phyloP scores from a whole-genome alignment of 1,140 invertebrate species.

The Aphaenogaster ashmeadi region DNA sequence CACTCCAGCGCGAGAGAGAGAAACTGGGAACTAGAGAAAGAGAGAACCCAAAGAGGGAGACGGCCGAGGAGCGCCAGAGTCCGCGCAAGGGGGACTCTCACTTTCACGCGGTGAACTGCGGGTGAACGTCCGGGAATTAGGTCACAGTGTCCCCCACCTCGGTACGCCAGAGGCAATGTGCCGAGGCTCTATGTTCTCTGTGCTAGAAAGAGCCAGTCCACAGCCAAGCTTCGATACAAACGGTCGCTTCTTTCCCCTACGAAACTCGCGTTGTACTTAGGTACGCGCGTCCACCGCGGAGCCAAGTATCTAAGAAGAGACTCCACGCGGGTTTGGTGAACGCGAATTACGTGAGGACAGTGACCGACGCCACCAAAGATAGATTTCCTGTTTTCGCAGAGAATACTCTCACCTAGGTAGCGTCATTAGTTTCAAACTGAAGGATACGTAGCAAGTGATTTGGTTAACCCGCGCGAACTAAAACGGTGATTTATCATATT shows the following conservation, averaged over 20 bases:
- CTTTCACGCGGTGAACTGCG: conserved; percentile 88
- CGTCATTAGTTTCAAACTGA: not conserved
- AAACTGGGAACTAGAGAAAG: conserved; percentile 44
- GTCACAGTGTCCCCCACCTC: conserved; percentile 87
- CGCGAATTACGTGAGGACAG: conserved; percentile 40
- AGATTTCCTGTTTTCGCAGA: not conserved
- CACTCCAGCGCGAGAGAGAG: conserved; percentile 25
- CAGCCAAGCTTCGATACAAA: conserved; percentile 85
- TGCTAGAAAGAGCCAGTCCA: conserved; percentile 86
- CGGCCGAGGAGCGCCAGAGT: conserved; percentile 70
- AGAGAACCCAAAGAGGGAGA: conserved; percentile 61
- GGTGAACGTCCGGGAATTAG: conserved; percentile 88
- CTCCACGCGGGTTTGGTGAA: conserved; percentile 56
- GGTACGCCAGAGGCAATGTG: conserved; percentile 84
- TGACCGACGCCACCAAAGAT: conserved; percentile 21
- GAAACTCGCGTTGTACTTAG: conserved; percentile 70
- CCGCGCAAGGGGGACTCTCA: conserved; percentile 86
- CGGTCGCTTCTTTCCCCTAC: conserved; percentile 79
- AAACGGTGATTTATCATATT: not conserved
- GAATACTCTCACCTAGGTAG: conserved; percentile 33
- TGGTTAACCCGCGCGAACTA: not conserved
- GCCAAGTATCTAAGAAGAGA: not conserved
- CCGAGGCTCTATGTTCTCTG: conserved; percentile 84
- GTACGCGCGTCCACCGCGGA: conserved; percentile 13
- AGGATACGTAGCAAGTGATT: conserved; percentile 29